These are phyloP conservation scores for Poeciliopsis paucimaculata DNA, from an alignment of 2,797 vertebrate genomes.

Conservation along the genomic window DNA sequence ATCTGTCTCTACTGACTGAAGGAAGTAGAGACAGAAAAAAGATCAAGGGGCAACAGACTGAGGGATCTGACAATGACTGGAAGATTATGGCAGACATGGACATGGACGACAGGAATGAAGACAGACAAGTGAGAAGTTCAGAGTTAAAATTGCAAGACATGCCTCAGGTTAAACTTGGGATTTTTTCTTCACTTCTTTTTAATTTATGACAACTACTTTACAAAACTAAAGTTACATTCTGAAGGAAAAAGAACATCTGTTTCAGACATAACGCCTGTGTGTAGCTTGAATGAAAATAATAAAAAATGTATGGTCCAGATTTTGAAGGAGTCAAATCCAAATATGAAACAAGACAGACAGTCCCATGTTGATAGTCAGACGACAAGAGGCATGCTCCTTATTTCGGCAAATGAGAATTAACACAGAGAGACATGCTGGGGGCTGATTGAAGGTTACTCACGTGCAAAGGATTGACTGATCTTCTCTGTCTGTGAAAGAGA, in stretches of 20 bases:
- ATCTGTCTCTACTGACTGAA: conserved; percentile 39
- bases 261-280: not conserved
- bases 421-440: conserved; percentile 28
- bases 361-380: not conserved
- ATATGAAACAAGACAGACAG: conserved; percentile 11
- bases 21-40: conserved; percentile 58
- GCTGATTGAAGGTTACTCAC: conserved; percentile 79
- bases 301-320: not conserved
- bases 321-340: not conserved
- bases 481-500: conserved; percentile 85
- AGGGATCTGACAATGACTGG: conserved; percentile 63
- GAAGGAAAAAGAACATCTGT: not conserved
- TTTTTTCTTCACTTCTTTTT: not conserved
- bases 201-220: not conserved
- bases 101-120: conserved; percentile 28
- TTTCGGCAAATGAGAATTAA: conserved; percentile 20
- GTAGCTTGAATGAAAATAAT: not conserved
- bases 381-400: conserved; percentile 9
- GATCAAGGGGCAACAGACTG: conserved; percentile 49
- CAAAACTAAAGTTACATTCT: not conserved
- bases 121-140: conserved; percentile 10
- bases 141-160: conserved; percentile 8
- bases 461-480: conserved; percentile 96
- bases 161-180: conserved; percentile 4
- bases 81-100: conserved; percentile 62